Evolutionary conservation across 2,888 invertebrate genomes (phyloP), one percentile per base, ranked within the genome.

Genomic region (Hemicrepidius hirtus): DNA sequence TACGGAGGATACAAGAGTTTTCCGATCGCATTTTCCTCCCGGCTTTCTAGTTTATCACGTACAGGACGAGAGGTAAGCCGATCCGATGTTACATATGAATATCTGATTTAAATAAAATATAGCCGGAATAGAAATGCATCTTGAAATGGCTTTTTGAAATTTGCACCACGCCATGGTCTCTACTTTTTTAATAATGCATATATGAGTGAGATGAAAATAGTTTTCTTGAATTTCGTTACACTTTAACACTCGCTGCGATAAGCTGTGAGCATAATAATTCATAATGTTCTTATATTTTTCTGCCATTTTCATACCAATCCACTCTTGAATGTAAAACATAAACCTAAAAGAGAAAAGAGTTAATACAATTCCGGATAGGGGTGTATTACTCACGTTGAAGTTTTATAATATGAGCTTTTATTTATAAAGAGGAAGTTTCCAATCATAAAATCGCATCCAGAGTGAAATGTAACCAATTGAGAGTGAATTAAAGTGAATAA

Each of bases 71-170:
- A 74, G 68, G 67, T 76, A 76, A 76, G 76, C 75, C 76, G 75
- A 76, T 76, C 68, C 66, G 73, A 68, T 73, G 75, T 74, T 78
- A 77, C 76, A 76, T 76, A 78, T 77, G 78, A 78, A 79, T 77
- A 79, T 77, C 77, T 78, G 77, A 79, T 79, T 79, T 78, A 76
- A 79, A 79, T 79, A 77, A 78, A 78, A 76, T 77, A 77, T 77
- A 75, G 73, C 74, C 32, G 35, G 55, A 49, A 67, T 64, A 71
- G 69, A 74, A 73, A 76, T 73, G 72, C 71, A 68, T 66, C 62
- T 50, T 50, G 35, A 37, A 40, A 50, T 55, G 46, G 35, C 46
- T 68, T 60, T 64, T 64, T 68, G 59, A 57, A 57, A 59, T 62
- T 60, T 60, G 21, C 41, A 37, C 21, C 44, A 60, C 60, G 60